Base-by-base conservation (phyloP, 2,888 invertebrate genomes). In the Tachina lurida region DNA sequence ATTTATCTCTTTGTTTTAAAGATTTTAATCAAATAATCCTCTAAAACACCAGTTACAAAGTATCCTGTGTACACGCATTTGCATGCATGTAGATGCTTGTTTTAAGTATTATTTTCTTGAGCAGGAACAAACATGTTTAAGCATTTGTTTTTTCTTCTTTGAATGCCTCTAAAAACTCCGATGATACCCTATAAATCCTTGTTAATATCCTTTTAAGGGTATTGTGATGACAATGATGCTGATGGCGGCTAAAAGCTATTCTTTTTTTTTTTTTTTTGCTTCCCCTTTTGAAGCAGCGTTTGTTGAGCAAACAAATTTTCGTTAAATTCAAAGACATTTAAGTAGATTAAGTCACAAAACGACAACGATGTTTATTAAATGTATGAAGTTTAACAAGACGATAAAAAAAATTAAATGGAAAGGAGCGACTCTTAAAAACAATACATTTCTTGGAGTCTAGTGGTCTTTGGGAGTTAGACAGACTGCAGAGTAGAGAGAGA, bases 281-380 rank as follows among this genome's bases (percentile, higher is more conserved):
- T 31, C 31, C 62, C 49, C 43, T 54, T 71, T 70, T 56, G 10
- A 70, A 81, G 74, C 78, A 81, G 74, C 78, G 85, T 82, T 81
- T 84, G 74, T 58, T 56, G 74, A 74, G 79, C 76, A 86, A 86
- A 83, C 86, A 86, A 83, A 86, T 86, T 86, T 86, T 86, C 82
- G 83, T 87, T 84, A 87, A 86, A 87, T 82, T 85, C 86, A 86
- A 87, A 88, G 87, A 85, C 87, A 85, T 88, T 88, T 87, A 88
- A 88, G 87, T 88, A 87, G 88, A 88, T 88, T 88, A 88, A 88
- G 87, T 81, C 86, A 83, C 87, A 87, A 84, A 52, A 47, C 80
- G 60, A 76, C 84, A 76, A 65, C 73, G 81, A 54, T 56, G 45
- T 41, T 39, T 22, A 49, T 62, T 54, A 52, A 70, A 45, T 45